Percentiles rank a stretch among this genome's conserved stretches.
phyloP scores from a whole-genome alignment of 2,888 invertebrate species.

The Boloria selene region DNA sequence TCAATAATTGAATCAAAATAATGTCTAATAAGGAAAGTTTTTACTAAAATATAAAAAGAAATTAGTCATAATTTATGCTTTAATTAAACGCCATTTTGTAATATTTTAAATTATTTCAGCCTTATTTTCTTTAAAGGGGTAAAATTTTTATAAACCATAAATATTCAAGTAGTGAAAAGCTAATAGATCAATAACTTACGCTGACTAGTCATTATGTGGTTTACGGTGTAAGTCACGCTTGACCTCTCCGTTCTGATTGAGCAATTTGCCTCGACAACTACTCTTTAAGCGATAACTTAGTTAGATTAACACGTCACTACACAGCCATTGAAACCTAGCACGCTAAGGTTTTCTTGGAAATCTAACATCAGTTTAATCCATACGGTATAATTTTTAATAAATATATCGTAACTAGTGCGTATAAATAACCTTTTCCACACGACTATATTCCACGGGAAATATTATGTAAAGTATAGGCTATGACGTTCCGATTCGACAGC shows the following conservation, averaged over 20 bases:
- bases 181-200: constrained; percentile 46
- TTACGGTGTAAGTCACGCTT: constrained; percentile 50
- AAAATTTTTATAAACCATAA: constrained; percentile 37
- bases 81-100: neutral
- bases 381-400: constrained; percentile 3
- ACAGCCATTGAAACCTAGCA: constrained; percentile 41
- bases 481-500: neutral
- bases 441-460: too few relatives aligned
- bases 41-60: too few relatives aligned
- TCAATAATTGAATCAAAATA: neutral
- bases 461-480: too few relatives aligned
- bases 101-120: neutral
- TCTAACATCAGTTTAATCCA: neutral
- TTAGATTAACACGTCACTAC: constrained; percentile 50
- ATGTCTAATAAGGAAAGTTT: neutral
- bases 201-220: constrained; percentile 45
- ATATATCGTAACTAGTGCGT: neutral
- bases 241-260: constrained; percentile 50
- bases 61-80: too few relatives aligned
- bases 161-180: constrained; percentile 44
- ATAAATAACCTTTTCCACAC: too few relatives aligned
- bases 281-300: constrained; percentile 50
- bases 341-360: constrained; percentile 40
- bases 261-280: constrained; percentile 50
- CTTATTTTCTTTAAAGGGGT: constrained; percentile 4